Percentiles rank a stretch among this genome's conserved stretches.
phyloP scores from a whole-genome alignment of 2,113 vertebrate genomes.

The Cavia porcellus region DNA sequence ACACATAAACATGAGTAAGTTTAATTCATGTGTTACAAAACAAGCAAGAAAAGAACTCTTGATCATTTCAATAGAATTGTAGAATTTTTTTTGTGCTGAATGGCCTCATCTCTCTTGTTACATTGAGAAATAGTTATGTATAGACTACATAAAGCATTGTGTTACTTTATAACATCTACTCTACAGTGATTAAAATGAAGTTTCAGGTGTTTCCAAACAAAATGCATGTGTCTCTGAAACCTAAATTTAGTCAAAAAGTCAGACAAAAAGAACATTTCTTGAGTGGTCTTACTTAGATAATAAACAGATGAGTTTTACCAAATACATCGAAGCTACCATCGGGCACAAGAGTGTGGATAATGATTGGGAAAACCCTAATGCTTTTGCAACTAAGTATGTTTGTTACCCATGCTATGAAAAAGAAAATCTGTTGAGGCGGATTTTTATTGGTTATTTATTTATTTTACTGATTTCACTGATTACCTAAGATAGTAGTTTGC shows the following conservation, averaged over 20 bases:
- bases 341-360: background rate
- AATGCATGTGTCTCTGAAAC: background rate
- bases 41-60: background rate
- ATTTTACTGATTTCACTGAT: background rate
- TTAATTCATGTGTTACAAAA: background rate
- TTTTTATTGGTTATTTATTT: background rate
- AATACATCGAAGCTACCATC: background rate
- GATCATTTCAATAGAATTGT: background rate
- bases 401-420: background rate
- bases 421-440: background rate
- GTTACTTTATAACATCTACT: background rate
- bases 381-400: background rate
- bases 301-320: background rate
- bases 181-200: background rate
- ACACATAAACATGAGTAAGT: background rate
- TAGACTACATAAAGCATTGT: background rate
- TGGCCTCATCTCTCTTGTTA: background rate
- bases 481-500: background rate
- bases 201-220: background rate
- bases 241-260: background rate
- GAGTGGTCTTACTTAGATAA: background rate
- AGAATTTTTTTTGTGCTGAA: background rate
- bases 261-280: slow-evolving; percentile 5
- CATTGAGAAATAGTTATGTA: background rate
- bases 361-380: background rate